Evolutionary conservation across 2,888 invertebrate genomes (phyloP), one percentile per base, ranked within the genome.

Genomic region (Thymelicus sylvestris): DNA sequence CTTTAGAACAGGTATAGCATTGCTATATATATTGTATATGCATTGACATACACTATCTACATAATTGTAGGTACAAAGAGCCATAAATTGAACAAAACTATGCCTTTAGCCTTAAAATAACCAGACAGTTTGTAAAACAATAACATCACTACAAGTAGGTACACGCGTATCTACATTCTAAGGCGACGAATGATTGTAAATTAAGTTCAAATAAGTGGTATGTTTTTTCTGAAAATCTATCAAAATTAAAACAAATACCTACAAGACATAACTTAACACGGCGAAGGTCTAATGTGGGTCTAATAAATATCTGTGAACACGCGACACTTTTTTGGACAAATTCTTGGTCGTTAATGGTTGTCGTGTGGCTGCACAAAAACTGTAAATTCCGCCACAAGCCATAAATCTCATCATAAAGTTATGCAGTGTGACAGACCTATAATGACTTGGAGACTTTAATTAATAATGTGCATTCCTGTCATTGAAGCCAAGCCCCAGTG

Each of bases 321-420:
- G 65, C 59, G 74, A 73, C 73, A 77, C 67, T 78, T 83, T 82
- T 76, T 76, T 79, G 70, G 50, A 12, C 50, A 52, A 65, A 70
- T 70, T 70, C 70, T 81, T 80, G 73, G 47, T 74, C 77, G 83
- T 82, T 90, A 91, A 92, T 89, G 86, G 84, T 82, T 82, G 89
- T 85, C 90, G 91, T 88, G 90, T 88, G 92, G 84, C 89, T 73
- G 7, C 67, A 83, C 90, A 93, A 93, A 93, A 93, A 92, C 83
- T 75, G 72, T 80, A 82, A 86, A 86, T 82, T 85, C 78, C 76
- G 73, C 77, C 77, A 78, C 67, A 65, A 60, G 72, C 82, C 85
- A 89, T 92, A 92, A 91, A 92, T 93, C 87, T 87, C 82, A 76
- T 57, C 57, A 38, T 57, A 38, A 75, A 79, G 86, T 80, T 85